Evolutionary conservation across 1,140 invertebrate species (phyloP).

Genomic region (Tetraneura akinire): DNA sequence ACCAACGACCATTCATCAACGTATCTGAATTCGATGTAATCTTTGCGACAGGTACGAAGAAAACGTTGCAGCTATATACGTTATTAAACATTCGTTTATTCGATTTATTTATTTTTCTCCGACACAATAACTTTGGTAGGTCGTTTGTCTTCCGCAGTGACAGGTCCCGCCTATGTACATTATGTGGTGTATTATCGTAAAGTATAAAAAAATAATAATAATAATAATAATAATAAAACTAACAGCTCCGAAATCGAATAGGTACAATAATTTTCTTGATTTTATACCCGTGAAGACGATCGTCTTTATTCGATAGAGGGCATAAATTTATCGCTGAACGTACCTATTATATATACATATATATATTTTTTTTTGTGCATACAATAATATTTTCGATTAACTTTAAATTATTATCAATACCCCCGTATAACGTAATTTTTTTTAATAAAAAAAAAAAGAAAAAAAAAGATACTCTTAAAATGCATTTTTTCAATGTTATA

Average conservation of each 20-base stretch:
- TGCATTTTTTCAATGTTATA: too few species aligned
- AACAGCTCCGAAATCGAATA: conserved; percentile 6
- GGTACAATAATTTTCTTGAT: neutral
- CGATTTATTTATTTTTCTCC: conserved; percentile 3
- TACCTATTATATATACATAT: too few species aligned
- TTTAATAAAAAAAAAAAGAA: too few species aligned
- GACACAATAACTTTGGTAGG: conserved; percentile 27
- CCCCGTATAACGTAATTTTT: too few species aligned
- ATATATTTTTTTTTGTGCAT: too few species aligned
- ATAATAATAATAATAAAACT: too few species aligned
- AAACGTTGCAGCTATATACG: conserved; percentile 15
- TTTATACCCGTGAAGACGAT: neutral
- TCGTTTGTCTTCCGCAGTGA: conserved; percentile 47
- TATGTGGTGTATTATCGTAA: conserved; percentile 4
- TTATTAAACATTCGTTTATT: conserved; percentile 49
- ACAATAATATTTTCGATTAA: too few species aligned
- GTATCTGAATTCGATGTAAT: conserved; percentile 33
- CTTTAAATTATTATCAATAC: too few species aligned
- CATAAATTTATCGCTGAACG: neutral
- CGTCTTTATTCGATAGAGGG: neutral
- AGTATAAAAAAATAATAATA: conserved; percentile 20
- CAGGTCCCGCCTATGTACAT: conserved; percentile 11
- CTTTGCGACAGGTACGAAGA: conserved; percentile 5
- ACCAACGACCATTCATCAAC: conserved; percentile 35
- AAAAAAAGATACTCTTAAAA: too few species aligned